phyloP scores from a whole-genome alignment of 2,113 vertebrate genomes.

The Rhynchopsitta pachyrhyncha region DNA sequence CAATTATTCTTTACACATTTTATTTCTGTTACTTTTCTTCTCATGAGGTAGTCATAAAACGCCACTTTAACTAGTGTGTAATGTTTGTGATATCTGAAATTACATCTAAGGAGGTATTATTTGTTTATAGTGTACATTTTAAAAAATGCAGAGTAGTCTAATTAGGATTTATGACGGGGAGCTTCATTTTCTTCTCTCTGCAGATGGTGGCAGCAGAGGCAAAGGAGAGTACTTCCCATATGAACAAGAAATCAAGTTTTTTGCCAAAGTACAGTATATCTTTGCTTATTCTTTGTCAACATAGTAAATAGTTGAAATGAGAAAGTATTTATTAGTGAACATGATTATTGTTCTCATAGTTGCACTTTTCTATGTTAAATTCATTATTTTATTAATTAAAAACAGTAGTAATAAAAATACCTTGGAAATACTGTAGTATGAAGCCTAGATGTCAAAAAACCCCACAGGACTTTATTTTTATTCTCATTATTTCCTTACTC shows the following conservation, averaged over 20 bases:
- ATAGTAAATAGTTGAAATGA: background rate
- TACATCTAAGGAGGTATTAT: background rate
- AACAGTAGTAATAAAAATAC: background rate
- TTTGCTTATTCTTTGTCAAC: slow-evolving; percentile 18
- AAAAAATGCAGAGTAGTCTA: background rate
- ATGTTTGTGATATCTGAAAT: background rate
- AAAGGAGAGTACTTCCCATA: slow-evolving; percentile 89
- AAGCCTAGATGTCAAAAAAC: background rate
- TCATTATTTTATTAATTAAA: background rate
- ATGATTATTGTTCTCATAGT: background rate
- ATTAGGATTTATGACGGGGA: background rate
- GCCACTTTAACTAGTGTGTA: background rate
- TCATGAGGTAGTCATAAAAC: background rate
- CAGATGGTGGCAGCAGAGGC: slow-evolving; percentile 83
- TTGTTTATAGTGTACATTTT: background rate
- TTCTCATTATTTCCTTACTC: background rate
- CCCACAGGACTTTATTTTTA: background rate
- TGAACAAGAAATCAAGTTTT: slow-evolving; percentile 97
- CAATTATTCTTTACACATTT: background rate
- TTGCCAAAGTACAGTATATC: slow-evolving; percentile 89
- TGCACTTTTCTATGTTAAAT: background rate
- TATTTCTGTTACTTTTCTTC: background rate
- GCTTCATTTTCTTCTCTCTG: slow-evolving; percentile 52
- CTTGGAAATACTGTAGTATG: background rate
- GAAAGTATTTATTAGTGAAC: background rate